A percentile compares a stretch with the other conserved stretches of the same genome.
Evolutionary conservation across 2,113 vertebrate species (phyloP).

Genomic region (Solea solea): DNA sequence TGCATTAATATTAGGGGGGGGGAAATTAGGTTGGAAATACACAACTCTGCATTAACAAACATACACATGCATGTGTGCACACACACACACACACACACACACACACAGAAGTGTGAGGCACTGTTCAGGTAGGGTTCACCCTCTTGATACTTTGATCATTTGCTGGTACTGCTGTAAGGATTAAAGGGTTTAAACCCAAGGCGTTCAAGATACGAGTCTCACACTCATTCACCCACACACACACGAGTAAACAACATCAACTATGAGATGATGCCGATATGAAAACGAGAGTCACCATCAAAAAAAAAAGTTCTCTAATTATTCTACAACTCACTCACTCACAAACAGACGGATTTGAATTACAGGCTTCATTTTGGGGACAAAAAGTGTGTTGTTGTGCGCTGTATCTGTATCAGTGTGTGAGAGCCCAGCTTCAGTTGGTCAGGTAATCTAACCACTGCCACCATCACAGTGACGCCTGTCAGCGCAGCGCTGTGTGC

Average conservation of each 20-base stretch:
- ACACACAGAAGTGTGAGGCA: background rate
- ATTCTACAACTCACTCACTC: too few relatives aligned
- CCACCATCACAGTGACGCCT: constrained; percentile 38
- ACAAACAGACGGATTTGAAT: too few relatives aligned
- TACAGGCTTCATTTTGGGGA: constrained; percentile 4
- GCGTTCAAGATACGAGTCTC: background rate
- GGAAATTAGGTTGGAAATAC: background rate
- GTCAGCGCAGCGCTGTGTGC: constrained; percentile 48
- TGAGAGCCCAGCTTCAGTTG: constrained; percentile 25
- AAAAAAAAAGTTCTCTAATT: too few relatives aligned
- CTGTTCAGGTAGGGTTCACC: background rate
- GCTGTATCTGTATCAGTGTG: background rate
- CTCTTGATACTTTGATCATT: constrained; percentile 19
- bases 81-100: background rate
- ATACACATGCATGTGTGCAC: too few relatives aligned
- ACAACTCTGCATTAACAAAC: background rate
- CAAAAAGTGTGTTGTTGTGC: constrained; percentile 3
- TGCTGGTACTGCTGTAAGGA: constrained; percentile 6
- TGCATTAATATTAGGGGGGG: background rate
- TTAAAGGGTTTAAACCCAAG: constrained; percentile 25
- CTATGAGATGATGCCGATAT: too few relatives aligned
- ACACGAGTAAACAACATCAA: too few relatives aligned
- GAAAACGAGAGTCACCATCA: background rate
- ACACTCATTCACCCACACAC: too few relatives aligned
- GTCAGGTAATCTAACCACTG: constrained; percentile 57